Base-by-base conservation (phyloP, 2,888 invertebrate genomes). In the Deilephila elpenor region DNA sequence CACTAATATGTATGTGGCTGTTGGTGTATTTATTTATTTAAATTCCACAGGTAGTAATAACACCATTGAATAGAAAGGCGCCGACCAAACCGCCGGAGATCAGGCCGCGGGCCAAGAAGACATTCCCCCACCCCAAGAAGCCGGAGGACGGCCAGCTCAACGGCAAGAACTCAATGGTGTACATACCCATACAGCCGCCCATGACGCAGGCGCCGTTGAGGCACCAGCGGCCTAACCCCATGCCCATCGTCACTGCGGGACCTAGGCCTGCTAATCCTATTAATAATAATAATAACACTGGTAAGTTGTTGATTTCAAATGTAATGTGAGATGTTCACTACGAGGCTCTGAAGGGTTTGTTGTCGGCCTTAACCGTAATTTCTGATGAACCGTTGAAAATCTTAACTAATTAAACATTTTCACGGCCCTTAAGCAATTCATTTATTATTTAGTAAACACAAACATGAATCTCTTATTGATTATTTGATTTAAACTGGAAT, bases 171-270 rank as follows among this genome's bases (percentile, higher is more conserved):
- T 91, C 93, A 0, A 94, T 94, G 94, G 94, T 94, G 76, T 94
- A 94, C 75, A 94, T 94, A 20, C 94, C 94, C 0, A 93, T 94
- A 37, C 93, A 93, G 82, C 94, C 94, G 78, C 90, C 94, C n/a
- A 79, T 79, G 53, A 89, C 92, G 25, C 91, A 91, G 75, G 89
- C 91, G 59, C 94, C 93, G 0, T 74, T 85, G 32, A 78, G 91
- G 79, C 7, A 73, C 77, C 11, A 37, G 64, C 44, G 37, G 7
- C 60, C 29, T 8, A 71, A 71, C 34, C 14, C 62, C 1, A 0
- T 29, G 20, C 67, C 51, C 51, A 44, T 44, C 67, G 37, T 20
- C 20, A 25, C 74, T 78, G 34, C 78, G 1, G 59, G 77, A n/a
- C 75, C 82, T 20, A 77, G 85, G 19, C 74, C 79, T 4, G 73